Conservation (phyloP, 2,113 vertebrate species). For the Pachypanchax playfairii region DNA sequence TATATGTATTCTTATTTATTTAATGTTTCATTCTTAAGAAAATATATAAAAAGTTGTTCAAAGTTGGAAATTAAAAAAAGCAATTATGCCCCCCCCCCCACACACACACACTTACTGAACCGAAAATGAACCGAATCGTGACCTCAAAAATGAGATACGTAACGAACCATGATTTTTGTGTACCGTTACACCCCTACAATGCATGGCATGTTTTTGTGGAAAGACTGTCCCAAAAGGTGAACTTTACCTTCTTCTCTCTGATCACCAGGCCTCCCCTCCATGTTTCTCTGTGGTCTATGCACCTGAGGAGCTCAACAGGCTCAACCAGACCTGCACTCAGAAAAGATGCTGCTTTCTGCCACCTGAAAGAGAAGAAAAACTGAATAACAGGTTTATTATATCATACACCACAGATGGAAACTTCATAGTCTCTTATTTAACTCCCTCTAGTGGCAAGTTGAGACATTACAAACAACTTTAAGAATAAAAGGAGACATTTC, state of each 20-base stretch:
- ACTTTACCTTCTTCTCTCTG: constrained; percentile 72
- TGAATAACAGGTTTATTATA: no score
- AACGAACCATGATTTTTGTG: no score
- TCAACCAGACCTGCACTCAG: constrained; percentile 53
- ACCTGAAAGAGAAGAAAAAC: constrained; percentile 43
- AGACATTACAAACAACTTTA: neutral
- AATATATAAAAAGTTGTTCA: no score
- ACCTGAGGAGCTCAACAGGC: constrained; percentile 32
- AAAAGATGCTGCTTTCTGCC: constrained; percentile 62
- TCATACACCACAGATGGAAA: no score
- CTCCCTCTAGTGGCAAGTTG: constrained; percentile 56
- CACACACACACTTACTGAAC: no score
- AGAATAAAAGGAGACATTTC: neutral
- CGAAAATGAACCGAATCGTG: no score
- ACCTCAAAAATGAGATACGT: no score
- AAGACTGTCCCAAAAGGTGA: neutral
- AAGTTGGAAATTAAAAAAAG: no score
- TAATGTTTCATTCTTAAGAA: no score
- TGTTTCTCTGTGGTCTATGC: constrained; percentile 46
- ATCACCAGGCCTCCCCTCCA: constrained; percentile 70
- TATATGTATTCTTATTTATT: no score
- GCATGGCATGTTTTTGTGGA: neutral
- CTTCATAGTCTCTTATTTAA: constrained; percentile 27
- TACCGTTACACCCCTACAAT: no score
- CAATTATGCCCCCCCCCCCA: no score